Evolutionary conservation across 2,113 vertebrate genomes (phyloP), one percentile per base, ranked within the genome.

Genomic region (Pomatorhinus ruficollis): DNA sequence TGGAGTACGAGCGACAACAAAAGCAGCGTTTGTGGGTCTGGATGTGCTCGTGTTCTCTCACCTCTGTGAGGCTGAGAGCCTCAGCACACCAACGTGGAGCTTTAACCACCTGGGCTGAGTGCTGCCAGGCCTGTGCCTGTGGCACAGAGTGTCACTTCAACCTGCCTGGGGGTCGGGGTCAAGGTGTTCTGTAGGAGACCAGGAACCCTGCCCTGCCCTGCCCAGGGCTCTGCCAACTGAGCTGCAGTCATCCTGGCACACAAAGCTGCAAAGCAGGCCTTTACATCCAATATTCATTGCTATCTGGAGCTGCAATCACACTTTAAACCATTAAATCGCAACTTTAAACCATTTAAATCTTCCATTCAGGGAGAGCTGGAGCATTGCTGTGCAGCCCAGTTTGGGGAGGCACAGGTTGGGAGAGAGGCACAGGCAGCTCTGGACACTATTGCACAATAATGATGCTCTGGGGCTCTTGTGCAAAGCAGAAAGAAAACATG

Each of bases 1-100:
- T n/a, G 59, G 86, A 90, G 79, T 69, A 96, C 3, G 18, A 91
- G 91, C 6, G 4, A 90, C 91, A 96, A 92, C 93, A 95, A 92
- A 95, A 85, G 91, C 87, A 31, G 60, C 5, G 1, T 71, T 95
- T 81, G 65, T 31, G 40, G 91, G 23, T 66, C 40, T 84, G 74
- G 74, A 61, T 93, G 81, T 64, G 93, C 84, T 86, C 5, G 0
- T 42, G 76, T 81, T 94, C 35, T 2, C 45, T 25, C 44, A 50
- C 89, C 71, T 91, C 31, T 28, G 40, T n/a, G 68, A 64, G 64
- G 39, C 72, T 80, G 42, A 15, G 71, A 83, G 82, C 33, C 59
- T 44, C 65, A 59, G 63, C 0, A 19, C 69, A 31, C 20, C 52
- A 3, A 12, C 7, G 11, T 14, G 35, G 68, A 42, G 79, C 10